Conservation (phyloP, 2,888 invertebrate species). For the Tipula confusa region DNA sequence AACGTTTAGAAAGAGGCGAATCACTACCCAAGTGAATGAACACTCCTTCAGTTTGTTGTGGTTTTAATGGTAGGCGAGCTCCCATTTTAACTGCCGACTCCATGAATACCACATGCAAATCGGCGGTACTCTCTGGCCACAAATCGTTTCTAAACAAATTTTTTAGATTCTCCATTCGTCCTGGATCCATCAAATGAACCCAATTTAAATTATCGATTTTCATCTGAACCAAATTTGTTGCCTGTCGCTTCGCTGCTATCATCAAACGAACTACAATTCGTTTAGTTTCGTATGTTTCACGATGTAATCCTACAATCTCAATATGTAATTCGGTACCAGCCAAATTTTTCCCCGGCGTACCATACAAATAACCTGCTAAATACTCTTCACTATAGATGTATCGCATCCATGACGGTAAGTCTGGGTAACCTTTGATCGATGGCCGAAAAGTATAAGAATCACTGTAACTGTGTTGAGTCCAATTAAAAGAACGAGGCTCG, state of each 20-base stretch:
- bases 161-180: slow-evolving; percentile 66
- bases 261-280: slow-evolving; percentile 59
- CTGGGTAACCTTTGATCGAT: slow-evolving; percentile 70
- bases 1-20: slow-evolving; percentile 60
- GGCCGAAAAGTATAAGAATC: slow-evolving; percentile 60
- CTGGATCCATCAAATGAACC: slow-evolving; percentile 76
- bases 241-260: slow-evolving; percentile 63
- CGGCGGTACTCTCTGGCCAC: slow-evolving; percentile 71
- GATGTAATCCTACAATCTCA: slow-evolving; percentile 73
- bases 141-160: slow-evolving; percentile 71
- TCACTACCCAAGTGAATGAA: slow-evolving; percentile 77
- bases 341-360: slow-evolving; percentile 68
- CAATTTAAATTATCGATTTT: slow-evolving; percentile 88
- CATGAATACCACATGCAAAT: slow-evolving; percentile 76
- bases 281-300: slow-evolving; percentile 71
- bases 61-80: slow-evolving; percentile 73
- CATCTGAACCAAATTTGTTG: slow-evolving; percentile 73
- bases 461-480: slow-evolving; percentile 55
- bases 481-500: slow-evolving; percentile 73
- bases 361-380: slow-evolving; percentile 76
- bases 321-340: slow-evolving; percentile 55
- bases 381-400: slow-evolving; percentile 77
- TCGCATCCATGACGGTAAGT: slow-evolving; percentile 80
- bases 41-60: slow-evolving; percentile 80
- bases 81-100: slow-evolving; percentile 82